These are phyloP conservation scores for Danaus chrysippus DNA, from an alignment of 2,888 invertebrate genomes.

Conservation along the genomic window DNA sequence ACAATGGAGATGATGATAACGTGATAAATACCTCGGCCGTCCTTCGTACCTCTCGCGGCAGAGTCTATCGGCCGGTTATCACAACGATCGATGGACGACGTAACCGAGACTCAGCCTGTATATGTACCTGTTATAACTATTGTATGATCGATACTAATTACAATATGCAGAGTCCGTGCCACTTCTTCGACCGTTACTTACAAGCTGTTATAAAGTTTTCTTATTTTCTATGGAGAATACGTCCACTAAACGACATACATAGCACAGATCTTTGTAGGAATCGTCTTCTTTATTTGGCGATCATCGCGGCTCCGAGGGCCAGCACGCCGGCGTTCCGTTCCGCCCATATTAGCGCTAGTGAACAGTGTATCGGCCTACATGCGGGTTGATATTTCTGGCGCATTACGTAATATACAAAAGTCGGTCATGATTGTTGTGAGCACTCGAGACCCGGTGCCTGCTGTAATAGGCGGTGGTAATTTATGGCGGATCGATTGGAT, in stretches of 20 bases:
- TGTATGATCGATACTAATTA: slow-evolving; percentile 46
- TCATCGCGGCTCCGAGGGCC: slow-evolving; percentile 17
- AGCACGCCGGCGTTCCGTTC: slow-evolving; percentile 18
- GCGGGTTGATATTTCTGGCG: slow-evolving; percentile 49
- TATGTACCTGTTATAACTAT: slow-evolving; percentile 30
- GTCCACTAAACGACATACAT: too few relatives aligned
- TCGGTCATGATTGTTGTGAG: slow-evolving; percentile 62
- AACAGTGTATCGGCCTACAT: slow-evolving; percentile 28
- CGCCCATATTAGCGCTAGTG: slow-evolving; percentile 19
- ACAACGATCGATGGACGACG: slow-evolving; percentile 6
- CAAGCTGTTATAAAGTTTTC: slow-evolving; percentile 42
- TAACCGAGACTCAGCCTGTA: slow-evolving; percentile 37
- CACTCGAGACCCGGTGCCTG: slow-evolving; percentile 50
- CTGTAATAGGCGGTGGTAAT: slow-evolving; percentile 60
- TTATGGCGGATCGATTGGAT: slow-evolving; percentile 63
- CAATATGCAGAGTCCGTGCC: slow-evolving; percentile 40
- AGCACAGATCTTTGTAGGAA: too few relatives aligned
- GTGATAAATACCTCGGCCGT: slow-evolving; percentile 21
- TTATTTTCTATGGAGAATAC: slow-evolving; percentile 30
- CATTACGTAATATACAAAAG: slow-evolving; percentile 62
- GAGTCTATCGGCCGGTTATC: slow-evolving; percentile 10
- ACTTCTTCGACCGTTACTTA: slow-evolving; percentile 37
- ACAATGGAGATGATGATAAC: slow-evolving; percentile 29
- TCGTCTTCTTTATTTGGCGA: too few relatives aligned
- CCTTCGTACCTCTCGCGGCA: slow-evolving; percentile 16